Conservation (phyloP, 2,888 invertebrate genomes). For the Phytoseiulus persimilis region DNA sequence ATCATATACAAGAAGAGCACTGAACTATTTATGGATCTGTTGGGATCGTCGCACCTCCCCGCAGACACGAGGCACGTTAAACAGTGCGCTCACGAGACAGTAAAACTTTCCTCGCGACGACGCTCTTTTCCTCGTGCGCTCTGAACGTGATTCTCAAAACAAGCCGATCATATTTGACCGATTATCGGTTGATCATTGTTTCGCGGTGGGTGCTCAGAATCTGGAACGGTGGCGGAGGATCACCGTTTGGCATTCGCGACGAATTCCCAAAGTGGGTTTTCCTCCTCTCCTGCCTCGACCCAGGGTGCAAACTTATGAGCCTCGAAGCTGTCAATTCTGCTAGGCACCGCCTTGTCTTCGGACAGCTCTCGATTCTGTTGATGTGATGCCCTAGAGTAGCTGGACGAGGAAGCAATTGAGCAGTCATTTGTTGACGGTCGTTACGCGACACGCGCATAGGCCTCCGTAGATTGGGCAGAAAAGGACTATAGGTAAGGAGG, state of each 20-base stretch:
- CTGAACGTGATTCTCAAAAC: not conserved
- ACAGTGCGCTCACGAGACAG: too few species aligned
- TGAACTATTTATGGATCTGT: not conserved
- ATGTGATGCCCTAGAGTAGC: not conserved
- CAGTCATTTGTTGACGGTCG: not conserved
- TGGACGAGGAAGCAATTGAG: not conserved
- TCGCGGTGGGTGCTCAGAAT: not conserved
- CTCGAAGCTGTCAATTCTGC: not conserved
- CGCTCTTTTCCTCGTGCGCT: not conserved
- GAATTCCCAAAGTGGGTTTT: not conserved
- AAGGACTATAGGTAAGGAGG: not conserved
- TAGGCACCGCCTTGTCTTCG: not conserved
- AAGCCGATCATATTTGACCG: not conserved
- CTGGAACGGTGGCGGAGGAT: not conserved
- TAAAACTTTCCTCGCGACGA: too few species aligned
- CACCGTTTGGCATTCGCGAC: not conserved
- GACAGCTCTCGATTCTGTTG: not conserved
- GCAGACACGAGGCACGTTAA: too few species aligned
- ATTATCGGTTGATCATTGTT: not conserved
- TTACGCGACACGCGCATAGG: not conserved
- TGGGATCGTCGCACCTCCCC: not conserved
- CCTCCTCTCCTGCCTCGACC: not conserved
- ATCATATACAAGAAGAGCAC: not conserved
- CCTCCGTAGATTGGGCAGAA: not conserved
- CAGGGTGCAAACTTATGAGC: not conserved